Evolutionary conservation across 2,113 vertebrate species (phyloP).

Genomic region (Mustela nigripes): DNA sequence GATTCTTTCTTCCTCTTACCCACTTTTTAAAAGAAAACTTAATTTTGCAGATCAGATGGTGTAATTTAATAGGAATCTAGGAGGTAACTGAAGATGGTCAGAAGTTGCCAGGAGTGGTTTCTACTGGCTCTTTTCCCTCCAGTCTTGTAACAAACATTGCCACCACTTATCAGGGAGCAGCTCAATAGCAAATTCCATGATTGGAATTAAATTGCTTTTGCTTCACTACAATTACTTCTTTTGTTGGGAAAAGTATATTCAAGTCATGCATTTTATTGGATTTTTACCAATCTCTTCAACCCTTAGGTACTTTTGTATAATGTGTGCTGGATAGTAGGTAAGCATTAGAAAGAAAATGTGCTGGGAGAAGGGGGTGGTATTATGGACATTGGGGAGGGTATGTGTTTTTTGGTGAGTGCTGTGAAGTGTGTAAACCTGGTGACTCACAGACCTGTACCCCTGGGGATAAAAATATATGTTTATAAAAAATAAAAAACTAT

Average conservation of each 20-base stretch:
- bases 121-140: constrained; percentile 22
- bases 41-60: constrained; percentile 65
- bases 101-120: constrained; percentile 69
- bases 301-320: constrained; percentile 25
- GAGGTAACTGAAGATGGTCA: constrained; percentile 67
- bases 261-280: constrained; percentile 52
- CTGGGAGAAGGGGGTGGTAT: not conserved
- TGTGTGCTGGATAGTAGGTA: not conserved
- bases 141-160: constrained; percentile 11
- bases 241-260: constrained; percentile 59
- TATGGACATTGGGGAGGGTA: too few species aligned
- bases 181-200: constrained; percentile 70
- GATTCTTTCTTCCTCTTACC: constrained; percentile 49
- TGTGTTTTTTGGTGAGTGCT: too few species aligned
- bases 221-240: constrained; percentile 70
- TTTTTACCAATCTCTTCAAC: constrained; percentile 54
- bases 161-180: constrained; percentile 59
- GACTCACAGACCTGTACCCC: too few species aligned
- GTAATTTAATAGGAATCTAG: constrained; percentile 60
- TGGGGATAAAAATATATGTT: too few species aligned
- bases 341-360: not conserved
- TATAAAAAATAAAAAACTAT: too few species aligned
- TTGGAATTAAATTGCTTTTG: constrained; percentile 75
- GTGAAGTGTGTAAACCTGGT: too few species aligned
- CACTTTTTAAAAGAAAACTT: constrained; percentile 61